Base-by-base conservation (phyloP, 2,888 invertebrate genomes). In the Bruchidius siliquastri region DNA sequence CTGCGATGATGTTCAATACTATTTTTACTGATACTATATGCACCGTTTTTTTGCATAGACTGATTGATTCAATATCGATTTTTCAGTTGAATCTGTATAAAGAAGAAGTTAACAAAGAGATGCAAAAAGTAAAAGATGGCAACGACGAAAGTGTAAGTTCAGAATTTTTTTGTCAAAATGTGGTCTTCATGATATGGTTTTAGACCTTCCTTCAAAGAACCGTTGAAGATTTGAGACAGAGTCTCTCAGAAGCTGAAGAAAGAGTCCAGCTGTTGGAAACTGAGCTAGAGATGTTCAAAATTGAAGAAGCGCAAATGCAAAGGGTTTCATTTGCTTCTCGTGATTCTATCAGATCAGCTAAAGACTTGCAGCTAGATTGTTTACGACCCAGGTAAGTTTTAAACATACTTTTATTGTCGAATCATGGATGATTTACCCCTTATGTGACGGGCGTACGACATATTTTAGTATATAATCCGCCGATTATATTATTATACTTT, bases 71-170 rank as follows among this genome's bases (percentile, higher is more conserved):
- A 2, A 4, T 26, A 4, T 26, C 10, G 13, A 13, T 49, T 74
- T 87, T 74, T n/a, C 20, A 90, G 90, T 88, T 90, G 82, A 88
- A 89, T 84, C 83, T 91, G 13, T 92, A 90, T 82, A 89, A 90
- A 76, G 91, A 91, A 79, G 91, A 92, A 83, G 88, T 92, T 72
- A 87, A 88, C 49, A 89, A 89, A 73, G 90, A 92, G 80, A 87
- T 88, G 69, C 88, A 90, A 75, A 87, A 87, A 70, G 86, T 91
- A 73, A 85, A 90, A 75, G 83, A 86, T n/a, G 88, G 88, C 73
- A 88, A 90, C 21, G 87, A 88, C 70, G 88, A 88, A n/a, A 90
- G 89, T 74, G 87, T 88, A 79, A 85, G 85, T 81, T 18, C 49
- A 8, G 26, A 49, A n/a, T 30, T 30, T 49, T 13, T 8, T 49